Evolutionary conservation across 1,140 invertebrate genomes (phyloP), one percentile per base, ranked within the genome.

Genomic region (Paraescarpia echinospica): DNA sequence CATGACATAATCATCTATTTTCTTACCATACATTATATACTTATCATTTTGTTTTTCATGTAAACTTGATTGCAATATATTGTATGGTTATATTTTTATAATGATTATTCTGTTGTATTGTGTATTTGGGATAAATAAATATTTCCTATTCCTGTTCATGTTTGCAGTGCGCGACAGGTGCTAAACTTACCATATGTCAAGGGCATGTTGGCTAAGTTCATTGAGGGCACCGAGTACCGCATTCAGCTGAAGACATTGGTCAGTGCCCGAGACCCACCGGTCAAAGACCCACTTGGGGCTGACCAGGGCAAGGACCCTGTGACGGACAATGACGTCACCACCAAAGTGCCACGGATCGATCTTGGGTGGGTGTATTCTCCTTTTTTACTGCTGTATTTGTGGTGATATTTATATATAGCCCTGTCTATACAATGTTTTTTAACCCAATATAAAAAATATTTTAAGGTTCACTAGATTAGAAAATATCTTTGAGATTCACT

Each of bases 151-250:
- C 89, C 9, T n/a, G 33, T 33, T 33, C 4, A 4, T 90, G 34
- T 41, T 90, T 51, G 33, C 91, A 92, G 91, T 92, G 91, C 91
- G 12, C 91, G 91, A 4, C 35, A 59, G 14, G 91, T 92, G 18
- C 34, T 92, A 8, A 92, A 51, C 35, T 59, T 92, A 22, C 91
- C 91, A 6, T 92, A 41, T 33, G 33, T 92, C 35, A 34, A 59
- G 48, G 34, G 59, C 33, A 35, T 48, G 91, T 33, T 92, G 34
- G 9, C 91, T 34, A 51, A 92, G 48, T 92, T 92, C 51, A 48
- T 92, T 4, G 91, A 41, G n/a, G 91, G 41, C 31, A 92, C 34
- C 88, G 90, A 90, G 90, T 90, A 35, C 90, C 14, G 4, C 18
- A 34, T 90, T 1, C 90, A 90, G 90, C n/a, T 35, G 90, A 90